Evolutionary conservation across 2,888 invertebrate species (phyloP).

Genomic region (Toxonevra muliebris): DNA sequence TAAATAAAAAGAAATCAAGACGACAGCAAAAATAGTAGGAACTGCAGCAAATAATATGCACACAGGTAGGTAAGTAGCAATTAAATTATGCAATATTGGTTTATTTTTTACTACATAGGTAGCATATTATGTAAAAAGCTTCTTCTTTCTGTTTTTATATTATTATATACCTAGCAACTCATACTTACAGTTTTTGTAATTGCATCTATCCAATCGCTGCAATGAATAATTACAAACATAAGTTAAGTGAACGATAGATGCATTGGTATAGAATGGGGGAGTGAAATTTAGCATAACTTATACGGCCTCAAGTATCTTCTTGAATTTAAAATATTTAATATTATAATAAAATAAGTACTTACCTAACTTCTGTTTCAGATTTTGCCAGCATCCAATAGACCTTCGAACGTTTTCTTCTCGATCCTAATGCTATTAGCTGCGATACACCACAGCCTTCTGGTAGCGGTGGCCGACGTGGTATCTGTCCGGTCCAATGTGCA

Average conservation of each 20-base stretch:
- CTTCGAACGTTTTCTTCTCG: slow-evolving; percentile 73
- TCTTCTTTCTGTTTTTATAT: no score
- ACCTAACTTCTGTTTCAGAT: slow-evolving; percentile 82
- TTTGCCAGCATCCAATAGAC: slow-evolving; percentile 85
- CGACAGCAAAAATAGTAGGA: not conserved
- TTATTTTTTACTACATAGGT: no score
- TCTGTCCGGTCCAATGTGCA: slow-evolving; percentile 81
- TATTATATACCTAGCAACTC: no score
- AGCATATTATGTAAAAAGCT: no score
- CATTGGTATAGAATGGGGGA: not conserved
- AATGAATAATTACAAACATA: slow-evolving; percentile 39
- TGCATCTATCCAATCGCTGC: slow-evolving; percentile 82
- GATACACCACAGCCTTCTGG: slow-evolving; percentile 75
- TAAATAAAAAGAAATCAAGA: not conserved
- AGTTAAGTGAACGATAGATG: not conserved
- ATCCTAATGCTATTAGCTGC: slow-evolving; percentile 82
- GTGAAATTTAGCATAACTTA: not conserved
- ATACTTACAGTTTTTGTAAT: slow-evolving; percentile 80
- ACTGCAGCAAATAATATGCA: no score
- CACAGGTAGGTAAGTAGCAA: no score
- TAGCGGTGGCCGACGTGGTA: slow-evolving; percentile 77
- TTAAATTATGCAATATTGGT: no score
- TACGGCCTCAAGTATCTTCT: not conserved
- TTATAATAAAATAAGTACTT: slow-evolving; percentile 61
- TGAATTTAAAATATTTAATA: no score